Percentiles rank a stretch among this genome's conserved stretches.
Conservation (phyloP, 2,797 vertebrate genomes). For the Dendrocincla fuliginosa region DNA sequence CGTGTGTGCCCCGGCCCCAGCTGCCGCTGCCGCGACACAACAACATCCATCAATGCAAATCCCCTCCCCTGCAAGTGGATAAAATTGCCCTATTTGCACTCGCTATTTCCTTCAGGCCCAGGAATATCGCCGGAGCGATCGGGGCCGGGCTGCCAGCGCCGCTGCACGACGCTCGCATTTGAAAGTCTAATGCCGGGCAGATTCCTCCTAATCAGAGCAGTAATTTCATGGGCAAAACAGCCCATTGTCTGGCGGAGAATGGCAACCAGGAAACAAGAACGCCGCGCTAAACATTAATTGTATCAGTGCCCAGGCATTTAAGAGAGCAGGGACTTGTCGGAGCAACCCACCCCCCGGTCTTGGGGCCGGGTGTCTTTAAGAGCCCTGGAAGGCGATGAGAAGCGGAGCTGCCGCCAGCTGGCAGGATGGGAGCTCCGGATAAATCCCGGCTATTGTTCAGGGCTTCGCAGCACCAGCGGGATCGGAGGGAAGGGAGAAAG, state of each 20-base stretch:
- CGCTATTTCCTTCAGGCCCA: constrained; percentile 22
- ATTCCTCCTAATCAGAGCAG: constrained; percentile 13
- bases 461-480: background rate
- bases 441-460: constrained; percentile 31
- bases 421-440: background rate
- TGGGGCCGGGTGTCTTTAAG: constrained; percentile 12
- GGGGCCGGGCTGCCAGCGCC: background rate
- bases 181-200: constrained; percentile 32
- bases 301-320: background rate
- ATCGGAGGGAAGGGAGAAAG: background rate
- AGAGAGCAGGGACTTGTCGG: background rate
- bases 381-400: constrained; percentile 6
- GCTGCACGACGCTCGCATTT: background rate
- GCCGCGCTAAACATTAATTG: background rate
- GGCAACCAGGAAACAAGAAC: constrained; percentile 31
- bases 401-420: constrained; percentile 23
- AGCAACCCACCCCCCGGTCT: background rate
- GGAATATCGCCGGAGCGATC: background rate
- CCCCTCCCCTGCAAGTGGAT: background rate
- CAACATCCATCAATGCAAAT: background rate
- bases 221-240: constrained; percentile 52
- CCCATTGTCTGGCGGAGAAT: constrained; percentile 16
- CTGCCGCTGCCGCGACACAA: background rate
- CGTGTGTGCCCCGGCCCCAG: background rate
- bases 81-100: constrained; percentile 12